Conservation (phyloP, 2,797 vertebrate species). For the Scolopax bukidnonensis region DNA sequence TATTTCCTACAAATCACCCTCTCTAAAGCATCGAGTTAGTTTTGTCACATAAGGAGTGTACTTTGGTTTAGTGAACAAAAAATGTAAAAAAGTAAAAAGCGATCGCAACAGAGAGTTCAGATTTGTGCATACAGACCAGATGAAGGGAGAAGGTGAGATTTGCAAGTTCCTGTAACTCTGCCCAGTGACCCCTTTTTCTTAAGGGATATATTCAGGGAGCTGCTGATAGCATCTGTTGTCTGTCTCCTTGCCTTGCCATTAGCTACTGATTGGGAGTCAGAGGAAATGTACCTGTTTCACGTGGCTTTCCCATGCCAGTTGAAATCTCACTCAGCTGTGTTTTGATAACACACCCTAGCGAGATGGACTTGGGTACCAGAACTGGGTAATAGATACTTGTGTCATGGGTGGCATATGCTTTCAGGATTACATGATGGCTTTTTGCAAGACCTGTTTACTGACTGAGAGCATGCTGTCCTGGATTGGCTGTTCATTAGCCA, state of each 20-base stretch:
- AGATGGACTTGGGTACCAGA: constrained; percentile 30
- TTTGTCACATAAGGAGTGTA: background rate
- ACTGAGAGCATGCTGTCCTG: background rate
- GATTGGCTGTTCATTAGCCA: background rate
- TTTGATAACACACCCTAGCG: constrained; percentile 45
- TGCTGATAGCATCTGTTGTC: constrained; percentile 45
- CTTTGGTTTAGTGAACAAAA: background rate
- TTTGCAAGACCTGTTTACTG: constrained; percentile 50
- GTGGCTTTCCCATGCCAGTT: constrained; percentile 14
- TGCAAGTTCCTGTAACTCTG: constrained; percentile 15
- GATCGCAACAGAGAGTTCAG: background rate
- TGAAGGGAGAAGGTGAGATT: background rate
- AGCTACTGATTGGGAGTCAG: background rate
- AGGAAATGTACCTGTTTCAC: constrained; percentile 21
- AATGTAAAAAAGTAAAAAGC: background rate
- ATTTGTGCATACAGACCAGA: background rate
- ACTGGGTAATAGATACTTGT: constrained; percentile 5
- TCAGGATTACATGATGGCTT: constrained; percentile 3
- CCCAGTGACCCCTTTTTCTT: constrained; percentile 49
- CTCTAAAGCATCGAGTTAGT: background rate
- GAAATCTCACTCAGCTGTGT: constrained; percentile 7
- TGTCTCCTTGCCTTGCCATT: background rate
- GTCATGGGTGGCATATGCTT: constrained; percentile 9
- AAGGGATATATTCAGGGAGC: background rate
- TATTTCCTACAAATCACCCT: background rate